Evolutionary conservation across 2,113 vertebrate genomes (phyloP).

Genomic region (Oreotrochilus melanogaster): DNA sequence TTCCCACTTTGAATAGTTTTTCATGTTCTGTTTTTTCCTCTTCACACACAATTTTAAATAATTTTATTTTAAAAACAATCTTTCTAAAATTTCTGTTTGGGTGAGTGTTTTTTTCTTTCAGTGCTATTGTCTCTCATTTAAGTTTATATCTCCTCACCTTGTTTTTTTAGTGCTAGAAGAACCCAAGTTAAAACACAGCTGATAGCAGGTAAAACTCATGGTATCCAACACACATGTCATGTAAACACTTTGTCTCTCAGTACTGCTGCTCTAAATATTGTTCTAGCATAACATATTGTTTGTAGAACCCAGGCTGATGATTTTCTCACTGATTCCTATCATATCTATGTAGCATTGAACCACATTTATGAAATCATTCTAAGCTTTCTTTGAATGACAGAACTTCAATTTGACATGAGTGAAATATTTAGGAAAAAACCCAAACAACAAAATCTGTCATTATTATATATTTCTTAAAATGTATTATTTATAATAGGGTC

Average conservation of each 20-base stretch:
- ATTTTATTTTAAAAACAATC: not conserved
- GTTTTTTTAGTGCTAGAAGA: not conserved
- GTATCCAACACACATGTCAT: not conserved
- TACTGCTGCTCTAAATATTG: not conserved
- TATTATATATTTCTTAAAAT: not conserved
- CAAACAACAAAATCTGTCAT: not conserved
- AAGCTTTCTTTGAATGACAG: not conserved
- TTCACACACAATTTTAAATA: not conserved
- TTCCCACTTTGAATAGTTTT: not conserved
- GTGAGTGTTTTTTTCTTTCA: not conserved
- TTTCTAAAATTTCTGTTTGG: not conserved
- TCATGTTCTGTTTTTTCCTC: not conserved
- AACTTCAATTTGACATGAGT: not conserved
- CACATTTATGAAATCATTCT: not conserved
- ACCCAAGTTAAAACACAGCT: not conserved
- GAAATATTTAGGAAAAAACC: not conserved
- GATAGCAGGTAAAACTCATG: not conserved
- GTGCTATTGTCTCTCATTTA: not conserved
- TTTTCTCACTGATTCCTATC: not conserved
- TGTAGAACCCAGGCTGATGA: not conserved
- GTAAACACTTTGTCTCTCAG: not conserved
- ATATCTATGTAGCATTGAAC: not conserved
- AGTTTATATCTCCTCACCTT: not conserved
- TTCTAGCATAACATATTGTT: not conserved
- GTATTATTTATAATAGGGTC: not conserved